Evolutionary conservation across 2,888 invertebrate genomes (phyloP).

Genomic region (Saturnia japonica): DNA sequence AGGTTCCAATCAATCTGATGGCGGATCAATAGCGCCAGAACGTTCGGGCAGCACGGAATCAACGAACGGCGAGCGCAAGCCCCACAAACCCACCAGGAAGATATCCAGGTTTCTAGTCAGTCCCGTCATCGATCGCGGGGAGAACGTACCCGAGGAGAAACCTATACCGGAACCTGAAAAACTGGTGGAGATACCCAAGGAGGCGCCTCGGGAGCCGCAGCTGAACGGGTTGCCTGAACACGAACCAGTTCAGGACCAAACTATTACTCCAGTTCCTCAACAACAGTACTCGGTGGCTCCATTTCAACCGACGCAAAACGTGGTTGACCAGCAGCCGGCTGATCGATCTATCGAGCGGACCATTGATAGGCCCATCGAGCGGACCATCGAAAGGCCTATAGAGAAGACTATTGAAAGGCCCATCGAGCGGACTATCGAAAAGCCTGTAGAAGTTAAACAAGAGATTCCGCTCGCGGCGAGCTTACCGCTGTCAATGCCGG

Average conservation of each 20-base stretch:
- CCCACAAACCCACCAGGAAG: conserved; percentile 84
- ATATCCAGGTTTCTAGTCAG: conserved; percentile 92
- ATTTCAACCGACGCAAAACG: conserved; percentile 44
- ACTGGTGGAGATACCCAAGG: conserved; percentile 38
- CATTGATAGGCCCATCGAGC: conserved; percentile 26
- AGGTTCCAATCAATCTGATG: conserved; percentile 78
- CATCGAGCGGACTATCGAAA: conserved; percentile 26
- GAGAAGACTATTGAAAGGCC: conserved; percentile 19
- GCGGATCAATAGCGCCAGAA: conserved; percentile 64
- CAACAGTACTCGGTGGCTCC: conserved; percentile 61
- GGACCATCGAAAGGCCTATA: conserved; percentile 15
- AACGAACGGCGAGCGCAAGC: conserved; percentile 65
- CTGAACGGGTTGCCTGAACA: conserved; percentile 55
- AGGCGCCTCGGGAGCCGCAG: conserved; percentile 33
- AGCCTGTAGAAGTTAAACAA: conserved; percentile 32
- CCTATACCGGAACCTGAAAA: conserved; percentile 33
- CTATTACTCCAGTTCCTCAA: conserved; percentile 53
- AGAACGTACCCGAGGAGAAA: conserved; percentile 50
- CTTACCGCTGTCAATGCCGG: conserved; percentile 33
- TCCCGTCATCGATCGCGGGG: conserved; percentile 85
- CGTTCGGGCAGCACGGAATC: conserved; percentile 69
- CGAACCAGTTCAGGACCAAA: conserved; percentile 36
- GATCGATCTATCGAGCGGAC: conserved; percentile 20
- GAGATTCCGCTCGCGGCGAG: conserved; percentile 35
- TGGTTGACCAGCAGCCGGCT: conserved; percentile 38